Evolutionary conservation across 2,113 vertebrate species (phyloP), one percentile per base, ranked within the genome.

Genomic region (Neolamprologus hecqui): DNA sequence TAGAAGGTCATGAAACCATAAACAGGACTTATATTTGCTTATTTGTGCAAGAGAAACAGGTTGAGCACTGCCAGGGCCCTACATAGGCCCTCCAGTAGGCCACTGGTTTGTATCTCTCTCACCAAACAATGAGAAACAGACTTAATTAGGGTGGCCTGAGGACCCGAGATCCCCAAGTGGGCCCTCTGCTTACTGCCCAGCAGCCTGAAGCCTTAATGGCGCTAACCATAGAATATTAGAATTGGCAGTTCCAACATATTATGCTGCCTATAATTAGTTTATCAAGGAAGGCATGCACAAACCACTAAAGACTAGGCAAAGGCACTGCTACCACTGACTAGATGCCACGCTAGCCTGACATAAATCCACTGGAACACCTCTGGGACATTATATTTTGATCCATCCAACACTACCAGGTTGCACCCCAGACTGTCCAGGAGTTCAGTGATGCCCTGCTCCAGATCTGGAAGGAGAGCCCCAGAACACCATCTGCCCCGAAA

Each of bases 261-360:
- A 37, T 65, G 33, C 33, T 65, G 60, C 60, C 60, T 65, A 37
- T 65, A 37, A 37, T 65, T 65, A 5, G 60, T 37, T 65, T 65
- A 65, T 65, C 60, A 65, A 65, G 12, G 33, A 65, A n/a, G 19
- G 33, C 10, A 65, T 65, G 33, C 60, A 65, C 33, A 65, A 65
- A 65, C 60, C 6, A 65, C 60, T 4, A 37, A 65, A 65, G 10
- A 10, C 33, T 65, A 65, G 60, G 33, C 60, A 37, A 65, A 65
- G 60, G 60, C 60, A 65, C 33, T 65, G 60, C 33, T 37, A 65
- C 10, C 60, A 37, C 31, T 65, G 60, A 37, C 60, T 65, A 35
- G 33, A 65, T 12, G 4, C 17, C 19, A 65, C 0, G 2, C 60
- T 37, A 37, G 31, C 33, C 19, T 37, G 60, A 65, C 33, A n/a